Evolutionary conservation across 2,113 vertebrate species (phyloP).

Genomic region (Procavia capensis): DNA sequence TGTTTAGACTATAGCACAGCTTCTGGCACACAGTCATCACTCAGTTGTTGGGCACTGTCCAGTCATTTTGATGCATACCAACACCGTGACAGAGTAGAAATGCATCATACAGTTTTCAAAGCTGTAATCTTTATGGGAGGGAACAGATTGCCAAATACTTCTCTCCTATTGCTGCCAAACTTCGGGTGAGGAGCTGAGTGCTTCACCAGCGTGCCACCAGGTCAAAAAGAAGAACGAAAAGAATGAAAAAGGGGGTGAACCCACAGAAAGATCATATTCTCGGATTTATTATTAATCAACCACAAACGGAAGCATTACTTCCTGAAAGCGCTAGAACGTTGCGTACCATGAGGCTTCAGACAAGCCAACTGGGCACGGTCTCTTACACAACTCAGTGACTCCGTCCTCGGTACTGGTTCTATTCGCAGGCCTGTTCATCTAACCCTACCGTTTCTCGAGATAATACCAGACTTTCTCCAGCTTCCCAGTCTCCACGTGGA

Average conservation of each 20-base stretch:
- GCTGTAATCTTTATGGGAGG: background rate
- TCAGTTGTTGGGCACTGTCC: background rate
- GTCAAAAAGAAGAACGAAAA: background rate
- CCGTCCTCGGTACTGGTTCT: background rate
- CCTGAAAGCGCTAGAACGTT: rapidly evolving
- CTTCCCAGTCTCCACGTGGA: rapidly evolving
- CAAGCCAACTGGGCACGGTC: no score
- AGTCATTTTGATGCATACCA: background rate
- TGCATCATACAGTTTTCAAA: background rate
- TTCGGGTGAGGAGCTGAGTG: background rate
- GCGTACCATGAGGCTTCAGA: background rate
- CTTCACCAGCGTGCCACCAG: background rate
- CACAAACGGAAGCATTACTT: rapidly evolving
- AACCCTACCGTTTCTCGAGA: background rate
- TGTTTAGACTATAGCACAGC: background rate
- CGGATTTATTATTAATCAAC: rapidly evolving
- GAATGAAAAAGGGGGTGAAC: background rate
- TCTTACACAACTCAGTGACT: rapidly evolving
- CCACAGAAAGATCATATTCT: background rate
- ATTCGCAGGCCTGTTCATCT: background rate
- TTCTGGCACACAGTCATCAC: background rate
- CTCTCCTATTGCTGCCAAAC: background rate
- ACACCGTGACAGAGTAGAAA: background rate
- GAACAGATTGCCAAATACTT: background rate
- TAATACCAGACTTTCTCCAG: rapidly evolving